Evolutionary conservation across 2,113 vertebrate genomes (phyloP).

Genomic region (Corythornis madagascariensis): DNA sequence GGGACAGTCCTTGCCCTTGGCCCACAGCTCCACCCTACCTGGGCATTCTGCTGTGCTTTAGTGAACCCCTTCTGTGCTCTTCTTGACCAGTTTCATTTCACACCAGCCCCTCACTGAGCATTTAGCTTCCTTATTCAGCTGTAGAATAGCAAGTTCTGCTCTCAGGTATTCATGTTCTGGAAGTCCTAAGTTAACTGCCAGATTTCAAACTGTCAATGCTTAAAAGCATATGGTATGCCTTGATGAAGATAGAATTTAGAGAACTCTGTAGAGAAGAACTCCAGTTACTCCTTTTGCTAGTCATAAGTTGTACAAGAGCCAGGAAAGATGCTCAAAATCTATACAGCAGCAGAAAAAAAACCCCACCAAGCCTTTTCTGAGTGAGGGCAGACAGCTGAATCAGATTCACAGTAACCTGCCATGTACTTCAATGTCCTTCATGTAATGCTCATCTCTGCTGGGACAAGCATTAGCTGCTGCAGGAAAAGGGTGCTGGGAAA

Average conservation of each 20-base stretch:
- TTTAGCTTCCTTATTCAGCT: constrained; percentile 18
- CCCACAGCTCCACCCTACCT: neutral
- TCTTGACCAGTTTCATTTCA: constrained; percentile 38
- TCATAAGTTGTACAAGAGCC: constrained; percentile 21
- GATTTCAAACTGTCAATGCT: constrained; percentile 11
- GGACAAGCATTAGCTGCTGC: neutral
- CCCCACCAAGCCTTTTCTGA: neutral
- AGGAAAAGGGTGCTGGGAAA: neutral
- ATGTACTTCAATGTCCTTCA: neutral
- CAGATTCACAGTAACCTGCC: neutral
- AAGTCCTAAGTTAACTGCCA: neutral
- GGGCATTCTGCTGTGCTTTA: neutral
- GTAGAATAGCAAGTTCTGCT: constrained; percentile 60
- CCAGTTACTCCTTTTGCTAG: constrained; percentile 41
- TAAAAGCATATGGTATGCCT: constrained; percentile 14
- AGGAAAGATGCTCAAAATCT: neutral
- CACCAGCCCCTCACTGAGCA: neutral
- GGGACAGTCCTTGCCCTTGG: neutral
- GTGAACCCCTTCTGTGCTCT: neutral
- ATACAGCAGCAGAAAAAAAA: neutral
- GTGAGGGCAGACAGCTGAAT: neutral
- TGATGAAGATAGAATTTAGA: constrained; percentile 53
- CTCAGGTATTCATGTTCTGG: constrained; percentile 64
- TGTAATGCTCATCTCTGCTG: neutral
- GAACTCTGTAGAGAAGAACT: neutral